Evolutionary conservation across 2,888 invertebrate genomes (phyloP), one percentile per base, ranked within the genome.

Genomic region (Ephialtes manifestator): DNA sequence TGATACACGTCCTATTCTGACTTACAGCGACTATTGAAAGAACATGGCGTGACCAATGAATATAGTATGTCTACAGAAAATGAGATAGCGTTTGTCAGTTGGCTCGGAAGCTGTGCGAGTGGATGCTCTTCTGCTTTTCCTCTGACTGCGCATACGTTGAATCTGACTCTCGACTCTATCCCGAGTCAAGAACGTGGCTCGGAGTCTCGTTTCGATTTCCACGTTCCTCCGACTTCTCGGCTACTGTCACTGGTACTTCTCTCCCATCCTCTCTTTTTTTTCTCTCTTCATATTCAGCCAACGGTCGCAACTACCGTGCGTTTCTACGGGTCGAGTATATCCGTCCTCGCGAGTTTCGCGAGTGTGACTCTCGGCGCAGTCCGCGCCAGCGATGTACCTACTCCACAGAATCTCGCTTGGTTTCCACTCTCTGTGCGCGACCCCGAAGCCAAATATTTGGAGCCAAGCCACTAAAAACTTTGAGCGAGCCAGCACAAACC

Each of bases 401-500:
- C 20, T 43, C 18, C 24, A 55, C 67, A 39, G 43, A 67, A 68
- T 28, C 35, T 28, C 58, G 74, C 35, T 13, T 13, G 67, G 20
- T 63, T 51, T 68, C 72, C 35, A 60, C 53, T 82, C 70, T 79
- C 28, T 24, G 81, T 48, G 55, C 81, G 53, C 90, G 91, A 89
- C 89, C 82, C 85, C 90, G 90, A 90, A 92, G 92, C 92, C 85
- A 93, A 94, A 93, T 93, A 94, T 94, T 94, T 94, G 94, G 94
- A 94, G 91, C 90, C 90, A 89, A 91, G 94, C 94, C 94, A 94
- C 92, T 94, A 93, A 94, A 94, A 93, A 94, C 92, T 93, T 88
- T 91, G 90, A 91, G 90, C 92, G 90, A 93, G 93, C 93, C 91
- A 92, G 91, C 92, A 88, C 55, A 43, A 53, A 68, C 68, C 74